Conservation (phyloP, 2,113 vertebrate genomes). For the Oxygymnocypris stewartii region DNA sequence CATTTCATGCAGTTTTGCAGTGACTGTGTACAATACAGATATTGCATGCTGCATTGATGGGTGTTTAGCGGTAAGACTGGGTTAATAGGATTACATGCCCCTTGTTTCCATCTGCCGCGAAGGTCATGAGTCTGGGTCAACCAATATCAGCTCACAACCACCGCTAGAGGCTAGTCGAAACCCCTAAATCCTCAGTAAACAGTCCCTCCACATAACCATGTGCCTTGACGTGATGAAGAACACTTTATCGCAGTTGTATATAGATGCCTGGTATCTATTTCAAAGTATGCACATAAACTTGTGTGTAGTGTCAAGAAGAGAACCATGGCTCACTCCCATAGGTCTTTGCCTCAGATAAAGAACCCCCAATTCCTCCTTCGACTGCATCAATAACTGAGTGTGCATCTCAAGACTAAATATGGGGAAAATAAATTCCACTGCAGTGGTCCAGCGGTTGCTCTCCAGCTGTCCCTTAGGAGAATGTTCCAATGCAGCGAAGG, state of each 20-base stretch:
- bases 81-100: conserved; percentile 41
- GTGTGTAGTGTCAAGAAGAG: conserved; percentile 22
- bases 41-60: background rate
- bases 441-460: conserved; percentile 48
- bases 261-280: conserved; percentile 29
- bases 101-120: conserved; percentile 42
- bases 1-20: background rate
- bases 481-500: conserved; percentile 40
- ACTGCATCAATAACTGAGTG: conserved; percentile 2
- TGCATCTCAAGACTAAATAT: conserved; percentile 71
- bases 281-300: conserved; percentile 24
- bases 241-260: conserved; percentile 14
- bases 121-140: background rate
- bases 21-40: background rate
- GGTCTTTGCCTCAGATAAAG: conserved; percentile 24
- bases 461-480: conserved; percentile 46
- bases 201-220: background rate
- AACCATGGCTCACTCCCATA: conserved; percentile 27
- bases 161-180: conserved; percentile 44
- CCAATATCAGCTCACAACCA: background rate
- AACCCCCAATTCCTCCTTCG: background rate
- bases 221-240: conserved; percentile 33
- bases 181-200: conserved; percentile 10
- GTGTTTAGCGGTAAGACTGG: conserved; percentile 6
- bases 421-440: conserved; percentile 66